Conservation (phyloP, 2,113 vertebrate species). For the Corynorhinus townsendii region DNA sequence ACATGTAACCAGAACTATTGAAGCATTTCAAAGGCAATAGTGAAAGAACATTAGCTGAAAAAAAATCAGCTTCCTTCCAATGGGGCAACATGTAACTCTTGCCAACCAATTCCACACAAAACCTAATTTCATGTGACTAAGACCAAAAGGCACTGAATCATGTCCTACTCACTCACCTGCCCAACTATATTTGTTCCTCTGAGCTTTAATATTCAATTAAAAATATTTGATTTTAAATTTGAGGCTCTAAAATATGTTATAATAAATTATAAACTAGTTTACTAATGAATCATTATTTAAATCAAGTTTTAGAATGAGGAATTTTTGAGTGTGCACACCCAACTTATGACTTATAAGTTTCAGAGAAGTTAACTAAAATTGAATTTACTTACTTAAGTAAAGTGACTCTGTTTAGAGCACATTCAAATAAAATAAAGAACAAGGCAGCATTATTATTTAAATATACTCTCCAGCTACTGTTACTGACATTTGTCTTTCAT, state of each 20-base stretch:
- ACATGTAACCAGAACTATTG: not conserved
- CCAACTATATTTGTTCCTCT: not conserved
- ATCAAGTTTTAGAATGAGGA: not conserved
- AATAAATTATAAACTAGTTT: not conserved
- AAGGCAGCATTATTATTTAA: not conserved
- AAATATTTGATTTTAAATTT: conserved; percentile 16
- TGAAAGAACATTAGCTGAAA: not conserved
- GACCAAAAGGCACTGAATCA: not conserved
- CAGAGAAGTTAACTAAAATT: not conserved
- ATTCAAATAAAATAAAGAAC: not conserved
- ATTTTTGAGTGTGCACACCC: not conserved
- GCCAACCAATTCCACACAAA: not conserved
- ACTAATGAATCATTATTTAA: not conserved
- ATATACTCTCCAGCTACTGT: not conserved
- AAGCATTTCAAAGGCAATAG: not conserved
- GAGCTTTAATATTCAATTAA: not conserved
- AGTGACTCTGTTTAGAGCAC: not conserved
- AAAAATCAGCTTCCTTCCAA: conserved; percentile 7
- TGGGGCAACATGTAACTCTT: not conserved
- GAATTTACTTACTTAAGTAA: not conserved
- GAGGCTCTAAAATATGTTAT: not conserved
- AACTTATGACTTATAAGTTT: not conserved
- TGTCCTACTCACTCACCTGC: not conserved
- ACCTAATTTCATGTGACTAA: not conserved
- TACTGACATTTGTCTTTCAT: not conserved